Evolutionary conservation across 2,888 invertebrate species (phyloP).

Genomic region (Megaustenia siamemsis): DNA sequence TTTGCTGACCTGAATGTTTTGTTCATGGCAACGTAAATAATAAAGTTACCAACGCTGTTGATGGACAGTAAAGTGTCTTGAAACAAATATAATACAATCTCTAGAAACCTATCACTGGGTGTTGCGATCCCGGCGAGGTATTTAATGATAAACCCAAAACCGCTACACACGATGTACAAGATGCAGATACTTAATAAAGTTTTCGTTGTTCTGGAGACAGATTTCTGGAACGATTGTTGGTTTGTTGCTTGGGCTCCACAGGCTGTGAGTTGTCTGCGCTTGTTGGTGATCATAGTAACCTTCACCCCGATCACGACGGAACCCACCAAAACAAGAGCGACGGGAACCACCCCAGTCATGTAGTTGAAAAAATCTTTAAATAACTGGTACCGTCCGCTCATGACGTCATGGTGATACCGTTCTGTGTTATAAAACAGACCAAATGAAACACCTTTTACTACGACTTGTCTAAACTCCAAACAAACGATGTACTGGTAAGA

Average conservation of each 20-base stretch:
- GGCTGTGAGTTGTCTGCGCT: not conserved
- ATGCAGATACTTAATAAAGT: not conserved
- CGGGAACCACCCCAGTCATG: too few species aligned
- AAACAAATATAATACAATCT: too few species aligned
- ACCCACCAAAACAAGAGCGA: not conserved
- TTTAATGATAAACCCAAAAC: not conserved
- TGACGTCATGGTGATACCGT: not conserved
- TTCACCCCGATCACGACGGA: not conserved
- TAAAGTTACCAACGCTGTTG: not conserved
- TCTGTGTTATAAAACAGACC: too few species aligned
- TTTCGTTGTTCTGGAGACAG: not conserved
- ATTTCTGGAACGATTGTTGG: not conserved
- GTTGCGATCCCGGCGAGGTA: too few species aligned
- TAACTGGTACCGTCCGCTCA: not conserved
- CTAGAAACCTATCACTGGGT: too few species aligned
- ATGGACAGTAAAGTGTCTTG: too few species aligned
- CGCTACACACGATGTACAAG: not conserved
- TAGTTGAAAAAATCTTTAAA: not conserved
- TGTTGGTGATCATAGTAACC: not conserved
- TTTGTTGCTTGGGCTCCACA: not conserved
- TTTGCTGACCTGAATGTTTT: not conserved
- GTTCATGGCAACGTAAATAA: not conserved
- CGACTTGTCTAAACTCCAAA: not conserved
- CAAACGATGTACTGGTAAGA: not conserved
- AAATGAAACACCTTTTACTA: not conserved